These are phyloP conservation scores for Pomacea maculata DNA, from an alignment of 1,140 invertebrate genomes.

Conservation along the genomic window DNA sequence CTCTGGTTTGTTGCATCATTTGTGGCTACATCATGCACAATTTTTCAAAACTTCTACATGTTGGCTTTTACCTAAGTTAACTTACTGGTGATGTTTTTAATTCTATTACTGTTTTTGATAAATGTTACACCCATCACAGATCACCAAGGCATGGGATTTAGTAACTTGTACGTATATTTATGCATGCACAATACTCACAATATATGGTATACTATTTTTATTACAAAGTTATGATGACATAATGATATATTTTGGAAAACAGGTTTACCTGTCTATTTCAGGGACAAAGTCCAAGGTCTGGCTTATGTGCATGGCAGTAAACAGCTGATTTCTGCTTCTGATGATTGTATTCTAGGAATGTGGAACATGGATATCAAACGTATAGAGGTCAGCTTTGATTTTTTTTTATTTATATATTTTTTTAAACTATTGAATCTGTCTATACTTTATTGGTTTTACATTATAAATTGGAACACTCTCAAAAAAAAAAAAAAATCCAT, in stretches of 20 bases:
- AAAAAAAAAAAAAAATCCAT: not conserved
- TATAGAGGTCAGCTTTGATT: slow-evolving; percentile 73
- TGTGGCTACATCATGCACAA: not conserved
- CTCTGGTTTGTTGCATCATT: not conserved
- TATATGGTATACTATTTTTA: not conserved
- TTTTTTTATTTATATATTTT: not conserved
- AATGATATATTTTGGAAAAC: too few relatives aligned
- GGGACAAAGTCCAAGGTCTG: slow-evolving; percentile 69
- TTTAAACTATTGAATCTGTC: not conserved
- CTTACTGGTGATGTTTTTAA: not conserved
- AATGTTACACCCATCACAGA: not conserved
- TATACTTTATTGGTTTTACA: not conserved
- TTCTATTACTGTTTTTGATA: slow-evolving; percentile 2
- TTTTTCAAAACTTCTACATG: not conserved
- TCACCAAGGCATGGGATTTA: not conserved
- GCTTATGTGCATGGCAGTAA: slow-evolving; percentile 83
- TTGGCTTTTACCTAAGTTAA: not conserved
- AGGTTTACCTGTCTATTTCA: slow-evolving; percentile 47
- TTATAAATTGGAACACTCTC: not conserved
- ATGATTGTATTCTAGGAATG: slow-evolving; percentile 91
- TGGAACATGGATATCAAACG: slow-evolving; percentile 93
- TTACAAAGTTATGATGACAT: too few relatives aligned
- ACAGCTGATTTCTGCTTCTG: slow-evolving; percentile 90
- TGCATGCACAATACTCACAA: not conserved
- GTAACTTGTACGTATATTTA: not conserved